These are phyloP conservation scores for Fissipunctia ypsillon DNA, from an alignment of 2,888 invertebrate species.

Conservation along the genomic window DNA sequence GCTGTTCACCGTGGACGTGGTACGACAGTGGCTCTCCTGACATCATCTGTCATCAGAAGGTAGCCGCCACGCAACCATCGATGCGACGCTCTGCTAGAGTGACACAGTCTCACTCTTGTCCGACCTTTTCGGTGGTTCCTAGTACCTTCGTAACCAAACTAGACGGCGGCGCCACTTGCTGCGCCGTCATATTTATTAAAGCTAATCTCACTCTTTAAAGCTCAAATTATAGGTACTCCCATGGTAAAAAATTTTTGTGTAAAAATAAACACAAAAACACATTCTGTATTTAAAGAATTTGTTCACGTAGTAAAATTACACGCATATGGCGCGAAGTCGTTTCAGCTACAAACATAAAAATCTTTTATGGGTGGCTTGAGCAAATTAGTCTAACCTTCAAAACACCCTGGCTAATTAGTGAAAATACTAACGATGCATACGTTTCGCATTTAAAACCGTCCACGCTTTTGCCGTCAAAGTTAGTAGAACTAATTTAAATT, in stretches of 20 bases:
- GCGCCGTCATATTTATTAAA: not conserved
- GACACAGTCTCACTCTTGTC: too few species aligned
- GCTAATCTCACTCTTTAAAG: not conserved
- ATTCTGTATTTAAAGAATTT: slow-evolving; percentile 54
- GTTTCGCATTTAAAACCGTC: slow-evolving; percentile 42
- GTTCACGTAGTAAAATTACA: slow-evolving; percentile 55
- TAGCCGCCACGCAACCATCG: too few species aligned
- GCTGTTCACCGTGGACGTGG: too few species aligned
- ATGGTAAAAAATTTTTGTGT: not conserved
- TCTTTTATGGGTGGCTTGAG: slow-evolving; percentile 49
- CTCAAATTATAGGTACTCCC: not conserved
- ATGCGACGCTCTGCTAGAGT: too few species aligned
- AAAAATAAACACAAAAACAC: slow-evolving; percentile 45
- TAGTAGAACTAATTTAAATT: slow-evolving; percentile 41
- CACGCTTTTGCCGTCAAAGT: slow-evolving; percentile 27
- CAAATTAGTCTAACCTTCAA: slow-evolving; percentile 52
- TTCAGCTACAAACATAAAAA: slow-evolving; percentile 50
- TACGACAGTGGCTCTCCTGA: too few species aligned
- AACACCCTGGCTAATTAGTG: slow-evolving; percentile 60
- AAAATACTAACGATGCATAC: slow-evolving; percentile 52
- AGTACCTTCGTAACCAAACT: too few species aligned
- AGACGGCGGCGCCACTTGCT: too few species aligned
- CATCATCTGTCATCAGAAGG: too few species aligned
- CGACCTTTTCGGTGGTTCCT: too few species aligned
- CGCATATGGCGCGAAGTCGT: slow-evolving; percentile 55